phyloP scores from a whole-genome alignment of 1,140 invertebrate genomes.

The Chrysopa pallens region DNA sequence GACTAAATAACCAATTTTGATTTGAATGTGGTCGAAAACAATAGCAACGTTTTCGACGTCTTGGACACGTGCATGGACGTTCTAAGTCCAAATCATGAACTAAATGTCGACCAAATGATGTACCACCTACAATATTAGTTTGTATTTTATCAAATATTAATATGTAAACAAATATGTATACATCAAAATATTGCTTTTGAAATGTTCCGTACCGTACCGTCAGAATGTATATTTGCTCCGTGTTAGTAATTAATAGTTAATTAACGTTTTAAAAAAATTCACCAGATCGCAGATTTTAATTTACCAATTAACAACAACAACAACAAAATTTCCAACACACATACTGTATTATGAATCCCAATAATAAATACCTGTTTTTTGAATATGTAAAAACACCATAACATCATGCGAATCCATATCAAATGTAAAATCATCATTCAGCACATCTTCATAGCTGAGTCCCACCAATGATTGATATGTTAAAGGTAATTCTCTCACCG shows the following conservation, averaged over 20 bases:
- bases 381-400: constrained; percentile 96
- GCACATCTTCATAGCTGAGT: constrained; percentile 62
- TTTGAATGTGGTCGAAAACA: constrained; percentile 79
- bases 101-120: constrained; percentile 87
- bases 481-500: constrained; percentile 13
- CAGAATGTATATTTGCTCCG: too few relatives aligned
- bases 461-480: constrained; percentile 16
- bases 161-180: too few relatives aligned
- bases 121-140: constrained; percentile 64
- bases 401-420: constrained; percentile 86
- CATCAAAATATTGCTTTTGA: too few relatives aligned
- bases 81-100: constrained; percentile 82
- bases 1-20: constrained; percentile 93
- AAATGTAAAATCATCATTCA: constrained; percentile 72
- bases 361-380: constrained; percentile 61
- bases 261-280: too few relatives aligned
- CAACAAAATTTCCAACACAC: neutral
- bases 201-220: too few relatives aligned
- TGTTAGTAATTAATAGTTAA: too few relatives aligned
- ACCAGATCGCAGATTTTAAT: too few relatives aligned
- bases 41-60: constrained; percentile 72
- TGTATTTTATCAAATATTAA: too few relatives aligned
- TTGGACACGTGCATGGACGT: constrained; percentile 73
- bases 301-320: neutral
- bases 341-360: too few relatives aligned